Evolutionary conservation across 2,888 invertebrate genomes (phyloP), one percentile per base, ranked within the genome.

Genomic region (Hirtodrosophila cameraria): DNA sequence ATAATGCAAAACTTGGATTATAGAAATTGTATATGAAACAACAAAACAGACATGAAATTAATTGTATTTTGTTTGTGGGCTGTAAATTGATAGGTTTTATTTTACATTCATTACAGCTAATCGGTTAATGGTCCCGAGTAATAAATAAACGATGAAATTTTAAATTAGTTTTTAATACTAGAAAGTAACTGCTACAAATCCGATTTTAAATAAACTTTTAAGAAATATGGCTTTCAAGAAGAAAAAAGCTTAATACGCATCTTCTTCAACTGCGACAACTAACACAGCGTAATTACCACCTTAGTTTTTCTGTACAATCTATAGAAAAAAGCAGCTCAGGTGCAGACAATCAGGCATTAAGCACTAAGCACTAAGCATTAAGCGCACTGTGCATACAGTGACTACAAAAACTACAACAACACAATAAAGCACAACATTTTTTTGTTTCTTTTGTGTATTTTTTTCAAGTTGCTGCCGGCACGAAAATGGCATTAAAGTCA

Each of bases 401-500:
- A 25, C 28, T 9, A 15, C 30, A 52, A 58, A 50, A 33, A 65
- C 11, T 43, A 61, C 36, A 46, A 43, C 16, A 58, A 58, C 33
- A 50, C 30, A 53, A 62, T 31, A 35, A 50, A 35, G 35, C 36
- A 18, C 31, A 46, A 16, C 42, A 46, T 43, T 43, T 42, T 52
- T 65, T n/a, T n/a, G n/a, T n/a, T n/a, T n/a, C n/a, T n/a, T n/a
- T n/a, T n/a, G n/a, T n/a, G n/a, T n/a, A n/a, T 38, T 50, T 46
- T 48, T 52, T 60, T 15, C 35, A 48, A 60, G 66, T 45, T 25
- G 55, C 52, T 68, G 58, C 54, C 50, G 76, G 64, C 86, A 80
- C 84, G 86, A 86, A 80, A 80, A 72, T 86, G 86, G 76, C 86
- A 86, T 80, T 80, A 86, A 83, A 80, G 63, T 59, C 70, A 46